Base-by-base conservation (phyloP, 2,888 invertebrate species). In the Coelinius sp. region DNA sequence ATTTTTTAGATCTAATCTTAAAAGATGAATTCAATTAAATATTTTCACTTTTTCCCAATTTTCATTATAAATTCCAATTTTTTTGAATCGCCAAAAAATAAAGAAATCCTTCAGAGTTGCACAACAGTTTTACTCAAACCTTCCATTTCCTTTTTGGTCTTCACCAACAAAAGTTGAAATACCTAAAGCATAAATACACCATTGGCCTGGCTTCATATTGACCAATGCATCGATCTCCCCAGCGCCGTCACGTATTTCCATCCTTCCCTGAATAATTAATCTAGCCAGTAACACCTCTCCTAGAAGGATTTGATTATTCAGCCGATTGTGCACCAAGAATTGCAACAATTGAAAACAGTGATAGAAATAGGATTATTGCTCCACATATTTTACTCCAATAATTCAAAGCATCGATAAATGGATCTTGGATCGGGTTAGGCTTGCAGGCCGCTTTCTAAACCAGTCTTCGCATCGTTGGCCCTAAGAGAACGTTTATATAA, bases 361-460 rank as follows among this genome's bases (percentile, higher is more conserved):
- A 20, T 49, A 10, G 1, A 20, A 49, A 6, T 20, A 20, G 8
- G 14, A 17, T 49, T 20, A 10, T 49, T 49, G 46, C 46, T 49
- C 46, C 20, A 49, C 20, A 41, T 35, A n/a, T 20, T 56, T 35
- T 59, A n/a, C n/a, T 27, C 17, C 7, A 59, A 59, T 59, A 59
- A 59, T 59, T 17, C 20, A 17, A 59, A 22, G 24, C 63, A 63
- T 63, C 63, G 63, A 63, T 63, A 41, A 63, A 63, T 63, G 63
- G 41, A 38, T 63, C n/a, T 38, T 25, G 25, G n/a, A 63, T 38
- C 41, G 63, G 41, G 41, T 41, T 63, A 41, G 38, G 41, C 63
- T 63, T 63, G 63, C 20, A 12, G 41, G 41, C 80, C 79, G 82
- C 84, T 84, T 84, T 84, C 84, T 84, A 84, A 84, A 84, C 84